Evolutionary conservation across 2,797 vertebrate genomes (phyloP).

Genomic region (Neoniphon sammara): DNA sequence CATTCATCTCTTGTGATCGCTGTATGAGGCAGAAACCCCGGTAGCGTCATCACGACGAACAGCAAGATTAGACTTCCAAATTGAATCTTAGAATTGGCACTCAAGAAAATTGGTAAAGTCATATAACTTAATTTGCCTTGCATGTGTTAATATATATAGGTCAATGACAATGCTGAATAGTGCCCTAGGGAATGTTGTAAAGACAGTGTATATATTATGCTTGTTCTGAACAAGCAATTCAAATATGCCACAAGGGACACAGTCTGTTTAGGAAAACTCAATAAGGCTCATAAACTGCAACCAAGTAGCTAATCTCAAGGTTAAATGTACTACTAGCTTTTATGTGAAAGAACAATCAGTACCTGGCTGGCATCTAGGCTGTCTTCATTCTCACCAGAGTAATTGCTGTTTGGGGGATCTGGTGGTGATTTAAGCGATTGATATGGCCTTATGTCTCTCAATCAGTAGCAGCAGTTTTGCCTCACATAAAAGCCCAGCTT

Average conservation of each 20-base stretch:
- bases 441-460: conserved; percentile 58
- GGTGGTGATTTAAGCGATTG: conserved; percentile 69
- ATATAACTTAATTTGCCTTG: conserved; percentile 55
- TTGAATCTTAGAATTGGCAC: conserved; percentile 51
- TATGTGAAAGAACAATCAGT: conserved; percentile 57
- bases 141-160: conserved; percentile 55
- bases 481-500: conserved; percentile 71
- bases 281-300: conserved; percentile 63
- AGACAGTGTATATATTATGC: conserved; percentile 30
- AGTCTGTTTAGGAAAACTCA: conserved; percentile 63
- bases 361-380: conserved; percentile 28
- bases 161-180: conserved; percentile 59
- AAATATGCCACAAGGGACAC: conserved; percentile 47
- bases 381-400: conserved; percentile 58
- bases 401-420: conserved; percentile 68
- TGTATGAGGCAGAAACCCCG: conserved; percentile 22
- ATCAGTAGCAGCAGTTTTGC: conserved; percentile 60
- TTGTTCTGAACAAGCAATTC: conserved; percentile 62
- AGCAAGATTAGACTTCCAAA: conserved; percentile 35
- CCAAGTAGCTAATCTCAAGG: conserved; percentile 69
- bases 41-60: conserved; percentile 28
- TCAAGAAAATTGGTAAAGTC: conserved; percentile 59
- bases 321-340: conserved; percentile 66
- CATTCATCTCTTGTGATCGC: conserved; percentile 34
- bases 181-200: conserved; percentile 54